A percentile compares a stretch with the other conserved stretches of the same genome.
phyloP scores from a whole-genome alignment of 1,140 invertebrate genomes.

The Cepaea nemoralis region DNA sequence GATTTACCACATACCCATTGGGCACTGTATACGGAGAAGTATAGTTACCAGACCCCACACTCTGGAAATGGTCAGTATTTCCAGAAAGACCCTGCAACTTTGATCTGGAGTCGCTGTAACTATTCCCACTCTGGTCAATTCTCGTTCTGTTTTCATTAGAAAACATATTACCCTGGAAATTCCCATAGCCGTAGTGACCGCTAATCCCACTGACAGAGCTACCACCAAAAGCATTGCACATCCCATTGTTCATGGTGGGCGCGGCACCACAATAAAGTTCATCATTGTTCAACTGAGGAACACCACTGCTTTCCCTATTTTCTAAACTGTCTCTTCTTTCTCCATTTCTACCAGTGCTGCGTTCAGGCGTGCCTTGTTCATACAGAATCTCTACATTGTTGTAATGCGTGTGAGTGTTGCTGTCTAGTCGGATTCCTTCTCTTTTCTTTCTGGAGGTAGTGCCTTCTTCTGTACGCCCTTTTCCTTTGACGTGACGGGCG shows the following conservation, averaged over 20 bases:
- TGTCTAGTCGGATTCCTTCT: constrained; percentile 33
- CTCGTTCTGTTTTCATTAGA: neutral
- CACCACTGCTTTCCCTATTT: constrained; percentile 28
- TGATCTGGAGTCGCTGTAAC: neutral
- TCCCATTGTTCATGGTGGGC: neutral
- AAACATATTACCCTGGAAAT: neutral
- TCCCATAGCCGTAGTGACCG: neutral
- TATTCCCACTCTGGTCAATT: neutral
- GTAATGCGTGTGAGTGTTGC: constrained; percentile 38
- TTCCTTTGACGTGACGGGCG: constrained; percentile 68
- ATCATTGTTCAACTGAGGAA: constrained; percentile 8
- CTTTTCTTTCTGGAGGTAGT: neutral
- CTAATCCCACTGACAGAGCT: too few relatives aligned
- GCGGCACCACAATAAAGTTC: neutral
- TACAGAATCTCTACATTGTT: constrained; percentile 20
- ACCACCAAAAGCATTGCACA: neutral
- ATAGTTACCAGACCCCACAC: neutral
- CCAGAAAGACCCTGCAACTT: constrained; percentile 5
- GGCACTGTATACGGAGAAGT: neutral
- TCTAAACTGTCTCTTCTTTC: constrained; percentile 23
- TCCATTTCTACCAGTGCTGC: neutral
- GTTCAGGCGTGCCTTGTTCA: neutral
- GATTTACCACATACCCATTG: constrained; percentile 14
- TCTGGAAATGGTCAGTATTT: neutral
- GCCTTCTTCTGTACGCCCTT: constrained; percentile 35